phyloP scores from a whole-genome alignment of 2,113 vertebrate genomes.

The Suricata suricatta region DNA sequence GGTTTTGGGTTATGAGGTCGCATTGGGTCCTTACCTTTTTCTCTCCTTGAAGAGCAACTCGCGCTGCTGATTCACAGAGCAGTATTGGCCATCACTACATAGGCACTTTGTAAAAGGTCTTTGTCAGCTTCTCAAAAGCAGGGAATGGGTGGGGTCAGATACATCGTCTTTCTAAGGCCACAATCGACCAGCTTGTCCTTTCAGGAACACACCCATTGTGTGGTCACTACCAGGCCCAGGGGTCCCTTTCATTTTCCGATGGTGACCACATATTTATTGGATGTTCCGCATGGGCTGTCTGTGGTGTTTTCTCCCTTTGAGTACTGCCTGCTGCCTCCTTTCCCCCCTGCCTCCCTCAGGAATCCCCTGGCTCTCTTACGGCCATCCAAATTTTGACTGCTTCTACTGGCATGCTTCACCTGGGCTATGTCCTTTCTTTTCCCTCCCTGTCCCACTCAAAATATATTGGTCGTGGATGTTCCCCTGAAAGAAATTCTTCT shows the following conservation, averaged over 20 bases:
- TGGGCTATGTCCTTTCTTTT: neutral
- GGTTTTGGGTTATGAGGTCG: neutral
- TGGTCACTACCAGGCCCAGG: neutral
- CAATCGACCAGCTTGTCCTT: neutral
- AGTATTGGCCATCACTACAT: neutral
- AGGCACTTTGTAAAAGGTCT: neutral
- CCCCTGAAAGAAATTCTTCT: neutral
- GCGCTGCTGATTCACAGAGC: neutral
- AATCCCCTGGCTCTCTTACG: neutral
- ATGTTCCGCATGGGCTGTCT: neutral
- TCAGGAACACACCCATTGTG: neutral
- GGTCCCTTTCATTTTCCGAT: neutral
- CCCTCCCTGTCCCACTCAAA: neutral
- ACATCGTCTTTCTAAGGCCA: neutral
- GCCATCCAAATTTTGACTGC: neutral
- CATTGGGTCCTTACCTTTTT: neutral
- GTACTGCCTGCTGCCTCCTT: neutral
- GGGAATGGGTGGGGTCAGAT: neutral
- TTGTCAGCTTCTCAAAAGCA: constrained; percentile 12
- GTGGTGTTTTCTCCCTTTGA: neutral
- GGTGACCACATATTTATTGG: neutral
- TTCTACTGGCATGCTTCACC: neutral
- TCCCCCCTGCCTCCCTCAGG: neutral
- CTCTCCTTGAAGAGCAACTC: neutral
- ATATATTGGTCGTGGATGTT: neutral